Conservation (phyloP, 2,797 vertebrate species). For the Sebastolobus alascanus region DNA sequence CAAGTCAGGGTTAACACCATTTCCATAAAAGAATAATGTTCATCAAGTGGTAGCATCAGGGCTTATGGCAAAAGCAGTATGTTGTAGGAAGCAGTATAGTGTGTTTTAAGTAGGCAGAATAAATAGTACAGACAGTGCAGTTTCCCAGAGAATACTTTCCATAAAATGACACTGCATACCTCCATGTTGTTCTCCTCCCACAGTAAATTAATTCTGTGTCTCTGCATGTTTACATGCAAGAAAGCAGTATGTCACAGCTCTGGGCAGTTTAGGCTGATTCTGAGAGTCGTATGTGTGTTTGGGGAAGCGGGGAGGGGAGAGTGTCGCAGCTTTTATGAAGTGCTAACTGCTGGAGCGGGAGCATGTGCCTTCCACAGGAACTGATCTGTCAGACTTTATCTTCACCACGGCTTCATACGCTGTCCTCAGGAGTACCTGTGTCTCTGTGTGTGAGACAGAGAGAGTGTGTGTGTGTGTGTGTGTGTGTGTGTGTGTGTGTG, state of each 20-base stretch:
- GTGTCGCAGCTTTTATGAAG: constrained; percentile 75
- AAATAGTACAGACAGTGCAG: not conserved
- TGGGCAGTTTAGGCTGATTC: constrained; percentile 21
- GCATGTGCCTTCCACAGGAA: constrained; percentile 77
- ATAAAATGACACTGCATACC: constrained; percentile 1
- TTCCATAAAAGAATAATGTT: not conserved
- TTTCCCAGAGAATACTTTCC: constrained; percentile 8
- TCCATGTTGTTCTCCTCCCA: constrained; percentile 5
- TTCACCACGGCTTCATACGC: constrained; percentile 31
- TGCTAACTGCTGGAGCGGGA: constrained; percentile 77
- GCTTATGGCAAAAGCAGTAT: not conserved
- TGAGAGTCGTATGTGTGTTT: constrained; percentile 43
- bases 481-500: constrained; percentile 15
- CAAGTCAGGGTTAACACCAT: not conserved
- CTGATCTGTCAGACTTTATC: constrained; percentile 79
- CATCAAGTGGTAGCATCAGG: not conserved
- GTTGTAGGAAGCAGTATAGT: not conserved
- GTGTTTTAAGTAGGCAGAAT: not conserved
- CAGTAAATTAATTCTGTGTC: constrained; percentile 13
- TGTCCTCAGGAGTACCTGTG: constrained; percentile 56
- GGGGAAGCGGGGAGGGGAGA: constrained; percentile 31
- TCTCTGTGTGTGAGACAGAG: constrained; percentile 15
- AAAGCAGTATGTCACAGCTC: constrained; percentile 27
- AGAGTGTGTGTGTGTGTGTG: not conserved
- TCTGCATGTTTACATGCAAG: constrained; percentile 35